Conservation (phyloP, 2,888 invertebrate genomes). For the Sarcophaga subvicina region DNA sequence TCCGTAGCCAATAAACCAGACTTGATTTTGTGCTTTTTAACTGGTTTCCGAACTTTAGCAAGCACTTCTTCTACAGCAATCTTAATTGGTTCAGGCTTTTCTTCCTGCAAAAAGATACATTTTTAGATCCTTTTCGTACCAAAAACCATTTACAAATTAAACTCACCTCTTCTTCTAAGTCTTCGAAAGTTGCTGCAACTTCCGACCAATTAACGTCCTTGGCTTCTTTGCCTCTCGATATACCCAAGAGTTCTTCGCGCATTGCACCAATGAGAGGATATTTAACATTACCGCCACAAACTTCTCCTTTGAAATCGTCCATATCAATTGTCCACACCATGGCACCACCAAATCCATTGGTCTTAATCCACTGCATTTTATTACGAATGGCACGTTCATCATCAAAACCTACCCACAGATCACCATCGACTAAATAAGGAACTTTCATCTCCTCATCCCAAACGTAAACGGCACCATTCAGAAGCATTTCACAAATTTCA, state of each 20-base stretch:
- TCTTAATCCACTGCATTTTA: conserved; percentile 96
- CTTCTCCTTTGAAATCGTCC: conserved; percentile 94
- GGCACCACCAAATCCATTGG: conserved; percentile 93
- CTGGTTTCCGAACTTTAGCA: conserved; percentile 86
- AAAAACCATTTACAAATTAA: background rate
- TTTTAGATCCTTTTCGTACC: background rate
- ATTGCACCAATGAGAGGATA: conserved; percentile 95
- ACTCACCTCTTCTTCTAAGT: conserved; percentile 78
- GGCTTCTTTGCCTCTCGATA: conserved; percentile 90
- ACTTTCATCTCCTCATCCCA: conserved; percentile 99
- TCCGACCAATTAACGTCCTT: conserved; percentile 94
- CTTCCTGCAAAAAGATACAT: conserved; percentile 83
- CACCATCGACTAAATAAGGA: conserved; percentile 94
- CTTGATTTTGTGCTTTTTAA: conserved; percentile 83
- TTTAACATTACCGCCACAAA: conserved; percentile 92
- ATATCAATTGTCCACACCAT: conserved; percentile 98
- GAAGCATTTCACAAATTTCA: conserved; percentile 95
- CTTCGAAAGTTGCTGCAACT: conserved; percentile 86
- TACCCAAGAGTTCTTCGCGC: conserved; percentile 93
- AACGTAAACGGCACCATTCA: conserved; percentile 92
- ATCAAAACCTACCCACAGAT: conserved; percentile 85
- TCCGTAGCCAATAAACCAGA: conserved; percentile 83
- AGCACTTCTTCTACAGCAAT: conserved; percentile 89
- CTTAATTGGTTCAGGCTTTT: conserved; percentile 89
- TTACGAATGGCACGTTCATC: conserved; percentile 88